Base-by-base conservation (phyloP, 2,888 invertebrate genomes). In the Xestia ashworthii region DNA sequence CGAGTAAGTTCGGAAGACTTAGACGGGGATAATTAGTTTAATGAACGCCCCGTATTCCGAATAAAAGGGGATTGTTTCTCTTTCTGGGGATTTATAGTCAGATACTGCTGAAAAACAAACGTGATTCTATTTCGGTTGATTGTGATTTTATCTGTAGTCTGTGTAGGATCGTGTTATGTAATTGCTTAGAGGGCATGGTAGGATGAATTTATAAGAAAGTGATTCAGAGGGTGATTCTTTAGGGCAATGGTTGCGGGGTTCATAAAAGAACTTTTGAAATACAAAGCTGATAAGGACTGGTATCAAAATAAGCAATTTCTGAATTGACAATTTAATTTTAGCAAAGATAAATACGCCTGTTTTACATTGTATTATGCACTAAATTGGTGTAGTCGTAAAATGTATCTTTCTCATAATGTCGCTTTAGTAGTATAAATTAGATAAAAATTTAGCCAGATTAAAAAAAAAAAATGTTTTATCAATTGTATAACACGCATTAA, bases 1-100 rank as follows among this genome's bases (percentile, higher is more conserved):
- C 87, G 83, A 87, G 87, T 88, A 85, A 89, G 86, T 92, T 91
- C 89, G 75, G 87, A 87, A 88, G 89, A 88, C 90, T 90, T 89
- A 91, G 91, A 90, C 88, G 90, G 87, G 89, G 89, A 91, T 94
- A 94, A 94, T 95, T 94, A 95, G 91, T 91, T 92, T 92, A 94
- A 95, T 94, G 93, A 94, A 92, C 89, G 89, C 84, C 84, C 86
- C 83, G 87, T 89, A 89, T 87, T 82, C 82, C 76, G 87, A 89
- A 88, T 88, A 87, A 87, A 87, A 86, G 87, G 81, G 81, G 86
- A 88, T 87, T 88, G 83, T 88, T 87, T 90, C 83, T 79, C 79
- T 77, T 77, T 73, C 69, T 84, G 50, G 46, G 71, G 82, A 88
- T 88, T 88, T 89, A 88, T 87, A 69, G 70, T 64, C 60, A 62